Base-by-base conservation (phyloP, 2,888 invertebrate genomes). In the Andricus quercusramuli region DNA sequence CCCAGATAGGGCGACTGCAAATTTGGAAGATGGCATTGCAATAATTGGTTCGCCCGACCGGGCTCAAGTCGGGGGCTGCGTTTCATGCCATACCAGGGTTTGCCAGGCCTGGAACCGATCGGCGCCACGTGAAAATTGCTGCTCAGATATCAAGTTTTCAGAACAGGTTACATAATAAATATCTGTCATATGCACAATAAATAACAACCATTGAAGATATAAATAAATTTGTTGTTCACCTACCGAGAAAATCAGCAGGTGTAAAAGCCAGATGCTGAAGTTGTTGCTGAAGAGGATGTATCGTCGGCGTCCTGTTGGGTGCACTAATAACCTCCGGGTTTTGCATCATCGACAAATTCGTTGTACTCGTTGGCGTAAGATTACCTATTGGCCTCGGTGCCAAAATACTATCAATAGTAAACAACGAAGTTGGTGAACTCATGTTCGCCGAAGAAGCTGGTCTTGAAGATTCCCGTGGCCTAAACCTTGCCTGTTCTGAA, bases 391-490 rank as follows among this genome's bases (percentile, higher is more conserved):
- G 95, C 80, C 95, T 94, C 78, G 97, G 96, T 74, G 97, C 97
- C 92, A 97, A 93, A 88, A 97, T 97, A 93, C 97, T 97, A 93
- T 97, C 97, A 90, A 97, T 97, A 88, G 97, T 97, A 93, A 97
- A 97, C 83, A 97, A 94, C 8, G 96, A 95, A 32, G 95, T 93
- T 0, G 94, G 93, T 89, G 95, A 93, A 91, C 93, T 94, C 93
- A 88, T 94, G 89, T 93, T 94, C 89, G 88, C 86, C 44, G 91
- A 90, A 20, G 94, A 93, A 90, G 85, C 88, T 37, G 92, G 94
- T 88, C 92, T 85, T 3, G 89, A 85, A 3, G 81, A 77, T 25
- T 88, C 88, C 13, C 88, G 80, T 1, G 82, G 79, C 20, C 88
- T 87, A 82, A 86, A 88, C 82, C 87, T 87, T 78, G 79, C 74